Percentiles rank a stretch among this genome's conserved stretches.
These are phyloP conservation scores for Rhagium mordax DNA, from an alignment of 2,888 invertebrate genomes.

Conservation along the genomic window DNA sequence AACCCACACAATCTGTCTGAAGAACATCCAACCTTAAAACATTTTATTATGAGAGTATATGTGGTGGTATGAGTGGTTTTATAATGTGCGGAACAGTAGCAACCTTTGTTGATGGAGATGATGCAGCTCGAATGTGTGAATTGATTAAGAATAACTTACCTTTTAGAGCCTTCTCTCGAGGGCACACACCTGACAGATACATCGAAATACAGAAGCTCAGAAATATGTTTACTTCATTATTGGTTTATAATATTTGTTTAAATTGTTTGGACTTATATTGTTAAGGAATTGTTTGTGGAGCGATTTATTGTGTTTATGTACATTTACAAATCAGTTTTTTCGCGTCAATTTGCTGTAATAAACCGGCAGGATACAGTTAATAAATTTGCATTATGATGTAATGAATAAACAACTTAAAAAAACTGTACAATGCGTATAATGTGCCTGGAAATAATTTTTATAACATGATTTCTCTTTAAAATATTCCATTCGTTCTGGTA, in stretches of 20 bases:
- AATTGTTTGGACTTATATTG: conserved; percentile 47
- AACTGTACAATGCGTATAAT: too few species aligned
- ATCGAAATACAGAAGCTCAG: conserved; percentile 39
- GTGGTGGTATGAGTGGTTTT: conserved; percentile 41
- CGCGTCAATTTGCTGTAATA: neutral
- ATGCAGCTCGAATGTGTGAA: conserved; percentile 62
- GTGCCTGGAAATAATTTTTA: too few species aligned
- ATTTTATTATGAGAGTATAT: conserved; percentile 32
- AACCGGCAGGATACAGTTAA: neutral
- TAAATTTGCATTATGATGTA: neutral
- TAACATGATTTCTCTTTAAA: too few species aligned
- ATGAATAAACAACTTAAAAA: neutral
- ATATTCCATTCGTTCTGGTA: too few species aligned
- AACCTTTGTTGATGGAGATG: conserved; percentile 61
- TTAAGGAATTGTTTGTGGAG: conserved; percentile 15
- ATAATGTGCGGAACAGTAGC: conserved; percentile 61
- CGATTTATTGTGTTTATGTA: conserved; percentile 20
- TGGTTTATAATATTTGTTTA: conserved; percentile 57
- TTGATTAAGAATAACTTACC: conserved; percentile 60
- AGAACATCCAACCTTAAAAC: conserved; percentile 32
- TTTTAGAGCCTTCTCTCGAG: conserved; percentile 56
- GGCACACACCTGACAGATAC: conserved; percentile 55
- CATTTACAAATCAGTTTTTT: neutral
- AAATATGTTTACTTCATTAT: conserved; percentile 59
- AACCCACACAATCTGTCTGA: conserved; percentile 34